Evolutionary conservation across 2,888 invertebrate species (phyloP).

Genomic region (Sphaerophoria rueppellii): DNA sequence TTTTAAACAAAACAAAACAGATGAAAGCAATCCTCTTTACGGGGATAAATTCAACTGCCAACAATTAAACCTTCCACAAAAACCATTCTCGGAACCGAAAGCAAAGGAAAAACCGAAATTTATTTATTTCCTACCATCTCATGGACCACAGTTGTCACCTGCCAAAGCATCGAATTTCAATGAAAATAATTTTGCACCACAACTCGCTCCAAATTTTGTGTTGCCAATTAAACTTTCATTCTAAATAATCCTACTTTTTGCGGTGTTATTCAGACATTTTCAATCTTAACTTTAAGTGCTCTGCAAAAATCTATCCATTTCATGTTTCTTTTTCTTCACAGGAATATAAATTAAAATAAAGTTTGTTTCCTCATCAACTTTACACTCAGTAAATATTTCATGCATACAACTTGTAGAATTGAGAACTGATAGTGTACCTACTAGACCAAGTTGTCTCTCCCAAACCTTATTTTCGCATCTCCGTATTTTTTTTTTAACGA

Average conservation of each 20-base stretch:
- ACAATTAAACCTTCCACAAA: too few relatives aligned
- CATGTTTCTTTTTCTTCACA: neutral
- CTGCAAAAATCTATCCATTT: neutral
- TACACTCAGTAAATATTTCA: neutral
- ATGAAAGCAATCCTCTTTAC: too few relatives aligned
- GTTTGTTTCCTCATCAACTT: constrained; percentile 30
- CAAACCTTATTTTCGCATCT: neutral
- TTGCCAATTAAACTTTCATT: neutral
- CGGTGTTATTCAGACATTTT: neutral
- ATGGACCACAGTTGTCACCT: neutral
- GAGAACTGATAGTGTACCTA: neutral
- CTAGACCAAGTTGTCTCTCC: neutral
- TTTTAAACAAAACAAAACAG: too few relatives aligned
- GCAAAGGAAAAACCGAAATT: too few relatives aligned
- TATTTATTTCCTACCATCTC: neutral
- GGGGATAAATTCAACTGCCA: too few relatives aligned
- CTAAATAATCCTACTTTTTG: neutral
- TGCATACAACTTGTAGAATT: neutral
- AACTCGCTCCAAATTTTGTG: neutral
- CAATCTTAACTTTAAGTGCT: neutral
- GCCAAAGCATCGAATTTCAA: neutral
- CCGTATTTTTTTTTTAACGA: neutral
- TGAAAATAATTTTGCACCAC: constrained; percentile 12
- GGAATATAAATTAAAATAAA: constrained; percentile 36
- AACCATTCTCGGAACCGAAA: too few relatives aligned